phyloP scores from a whole-genome alignment of 2,113 vertebrate genomes.

The Mesoclemmys tuberculata region DNA sequence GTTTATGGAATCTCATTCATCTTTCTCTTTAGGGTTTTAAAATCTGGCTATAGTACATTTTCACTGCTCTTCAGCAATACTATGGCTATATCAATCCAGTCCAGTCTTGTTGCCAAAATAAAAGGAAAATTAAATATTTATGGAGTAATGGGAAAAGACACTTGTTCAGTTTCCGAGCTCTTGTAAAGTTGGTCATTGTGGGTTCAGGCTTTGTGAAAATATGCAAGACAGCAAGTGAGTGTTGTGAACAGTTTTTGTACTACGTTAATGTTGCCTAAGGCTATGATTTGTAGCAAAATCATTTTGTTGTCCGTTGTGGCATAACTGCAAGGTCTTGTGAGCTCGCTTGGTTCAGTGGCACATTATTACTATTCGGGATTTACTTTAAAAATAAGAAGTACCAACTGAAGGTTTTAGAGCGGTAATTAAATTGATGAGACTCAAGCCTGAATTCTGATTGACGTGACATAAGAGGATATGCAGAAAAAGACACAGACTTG shows the following conservation, averaged over 20 bases:
- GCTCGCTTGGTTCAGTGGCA: slow-evolving; percentile 7
- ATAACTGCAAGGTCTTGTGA: not conserved
- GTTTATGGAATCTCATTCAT: not conserved
- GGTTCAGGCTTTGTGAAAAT: not conserved
- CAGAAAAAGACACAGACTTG: slow-evolving; percentile 44
- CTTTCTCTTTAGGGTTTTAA: slow-evolving; percentile 1
- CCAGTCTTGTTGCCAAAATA: not conserved
- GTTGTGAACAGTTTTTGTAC: not conserved
- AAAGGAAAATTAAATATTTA: not conserved
- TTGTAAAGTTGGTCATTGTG: not conserved
- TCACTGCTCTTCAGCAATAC: not conserved
- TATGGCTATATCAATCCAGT: not conserved
- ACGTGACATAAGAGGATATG: slow-evolving; percentile 49
- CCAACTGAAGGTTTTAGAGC: slow-evolving; percentile 27
- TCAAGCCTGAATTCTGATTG: slow-evolving; percentile 33
- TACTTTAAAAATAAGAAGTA: slow-evolving; percentile 46
- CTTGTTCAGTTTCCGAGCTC: not conserved
- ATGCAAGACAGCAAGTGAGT: not conserved
- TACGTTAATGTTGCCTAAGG: not conserved
- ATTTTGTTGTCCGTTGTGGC: not conserved
- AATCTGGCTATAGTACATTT: not conserved
- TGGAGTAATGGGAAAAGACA: not conserved
- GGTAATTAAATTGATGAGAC: slow-evolving; percentile 39
- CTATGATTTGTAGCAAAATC: not conserved
- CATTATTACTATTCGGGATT: not conserved